Base-by-base conservation (phyloP, 2,888 invertebrate genomes). In the Melolontha melolontha region DNA sequence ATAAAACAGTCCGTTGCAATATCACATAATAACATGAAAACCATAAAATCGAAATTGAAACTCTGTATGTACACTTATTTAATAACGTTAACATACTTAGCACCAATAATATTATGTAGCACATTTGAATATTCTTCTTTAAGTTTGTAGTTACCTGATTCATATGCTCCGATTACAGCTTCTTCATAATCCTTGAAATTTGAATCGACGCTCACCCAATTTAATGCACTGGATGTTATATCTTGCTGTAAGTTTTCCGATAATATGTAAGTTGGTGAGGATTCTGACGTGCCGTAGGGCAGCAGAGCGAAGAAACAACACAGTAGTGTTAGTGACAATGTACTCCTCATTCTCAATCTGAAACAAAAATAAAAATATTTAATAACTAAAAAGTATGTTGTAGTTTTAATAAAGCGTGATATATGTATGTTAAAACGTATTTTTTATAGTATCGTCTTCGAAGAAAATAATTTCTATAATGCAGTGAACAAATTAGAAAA, bases 141-240 rank as follows among this genome's bases (percentile, higher is more conserved):
- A 42, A 29, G 29, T 55, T 1, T 17, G 52, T 44, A 29, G 22
- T 62, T 54, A 69, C 71, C 71, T 66, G 64, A 68, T 69, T 81
- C 81, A 68, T 79, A 81, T 81, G 75, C 89, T 73, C 92, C 93
- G 47, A 90, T 84, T 22, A 94, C 92, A 59, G 91, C 91, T 75
- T 88, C 88, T 70, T 87, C 85, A 63, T 89, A 84, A 72, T 87
- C 85, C 34, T 73, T 70, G 10, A 71, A 66, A 42, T 74, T 76
- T 22, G 84, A 83, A 72, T 84, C 84, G 70, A 80, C 84, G 0
- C 88, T 87, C 62, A 91, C 86, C 94, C 94, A 95, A 78, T 88
- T 88, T 62, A 94, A 85, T 0, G 93, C 92, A 77, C 91, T 92
- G 6, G 94, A 95, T 4, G 94, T 94, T 64, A 92, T 86, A 66